Percentiles rank a stretch among this genome's conserved stretches.
Conservation (phyloP, 2,113 vertebrate species). For the Nicator chloris region DNA sequence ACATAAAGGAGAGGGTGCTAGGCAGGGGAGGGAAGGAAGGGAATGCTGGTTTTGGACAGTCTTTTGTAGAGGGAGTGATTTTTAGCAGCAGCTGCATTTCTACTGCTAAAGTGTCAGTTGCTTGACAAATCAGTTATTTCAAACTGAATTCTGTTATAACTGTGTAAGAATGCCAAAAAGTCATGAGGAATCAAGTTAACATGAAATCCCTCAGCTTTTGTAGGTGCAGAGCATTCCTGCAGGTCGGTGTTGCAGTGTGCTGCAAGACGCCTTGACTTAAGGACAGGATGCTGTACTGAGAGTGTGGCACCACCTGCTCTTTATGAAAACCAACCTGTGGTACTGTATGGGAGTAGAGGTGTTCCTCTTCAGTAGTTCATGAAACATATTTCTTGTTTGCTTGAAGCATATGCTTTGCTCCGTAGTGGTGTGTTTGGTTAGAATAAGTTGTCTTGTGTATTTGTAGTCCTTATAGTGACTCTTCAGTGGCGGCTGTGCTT, state of each 20-base stretch:
- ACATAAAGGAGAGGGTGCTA: neutral
- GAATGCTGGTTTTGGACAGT: neutral
- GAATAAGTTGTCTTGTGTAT: neutral
- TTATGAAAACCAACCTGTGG: neutral
- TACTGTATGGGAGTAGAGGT: neutral
- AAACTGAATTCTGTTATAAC: neutral
- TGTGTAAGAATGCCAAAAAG: neutral
- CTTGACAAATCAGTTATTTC: neutral
- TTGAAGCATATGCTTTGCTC: neutral
- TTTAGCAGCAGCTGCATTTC: constrained; percentile 4
- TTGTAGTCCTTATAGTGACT: neutral
- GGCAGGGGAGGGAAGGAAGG: neutral
- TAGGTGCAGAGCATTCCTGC: neutral
- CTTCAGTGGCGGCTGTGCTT: neutral
- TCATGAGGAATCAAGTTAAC: neutral
- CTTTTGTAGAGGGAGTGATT: neutral
- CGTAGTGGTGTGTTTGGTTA: neutral
- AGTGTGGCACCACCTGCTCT: neutral
- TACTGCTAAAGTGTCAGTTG: neutral
- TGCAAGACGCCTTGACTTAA: neutral
- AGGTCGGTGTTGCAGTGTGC: neutral
- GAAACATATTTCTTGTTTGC: neutral
- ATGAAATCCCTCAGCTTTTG: neutral
- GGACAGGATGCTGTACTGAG: neutral
- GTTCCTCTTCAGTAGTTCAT: neutral